phyloP scores from a whole-genome alignment of 2,888 invertebrate genomes.

The Sialis fuliginosa region DNA sequence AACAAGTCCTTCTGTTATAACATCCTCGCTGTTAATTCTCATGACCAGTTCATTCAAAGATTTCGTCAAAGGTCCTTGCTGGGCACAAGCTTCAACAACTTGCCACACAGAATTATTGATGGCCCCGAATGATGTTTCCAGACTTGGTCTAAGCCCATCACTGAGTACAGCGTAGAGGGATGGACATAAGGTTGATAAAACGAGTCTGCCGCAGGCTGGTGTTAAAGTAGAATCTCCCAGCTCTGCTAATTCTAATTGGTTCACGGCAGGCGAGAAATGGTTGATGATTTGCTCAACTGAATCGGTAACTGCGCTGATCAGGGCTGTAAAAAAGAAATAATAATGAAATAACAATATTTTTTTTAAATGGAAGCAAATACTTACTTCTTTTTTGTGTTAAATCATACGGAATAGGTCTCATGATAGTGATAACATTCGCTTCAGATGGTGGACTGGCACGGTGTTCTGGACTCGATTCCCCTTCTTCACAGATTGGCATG shows the following conservation, averaged over 20 bases:
- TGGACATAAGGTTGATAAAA: slow-evolving; percentile 61
- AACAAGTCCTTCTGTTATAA: slow-evolving; percentile 64
- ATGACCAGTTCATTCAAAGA: slow-evolving; percentile 68
- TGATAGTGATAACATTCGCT: slow-evolving; percentile 17
- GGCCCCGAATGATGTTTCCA: slow-evolving; percentile 72
- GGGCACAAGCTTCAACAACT: slow-evolving; percentile 73
- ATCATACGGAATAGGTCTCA: slow-evolving; percentile 28
- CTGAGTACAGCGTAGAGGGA: slow-evolving; percentile 68
- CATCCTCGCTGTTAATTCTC: slow-evolving; percentile 66
- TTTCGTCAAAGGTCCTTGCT: slow-evolving; percentile 71
- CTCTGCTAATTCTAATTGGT: slow-evolving; percentile 38
- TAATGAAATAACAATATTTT: too few relatives aligned
- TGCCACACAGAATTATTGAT: slow-evolving; percentile 80
- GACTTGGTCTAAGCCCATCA: slow-evolving; percentile 64
- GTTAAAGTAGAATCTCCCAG: slow-evolving; percentile 40
- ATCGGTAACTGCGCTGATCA: slow-evolving; percentile 54
- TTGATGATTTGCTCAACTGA: slow-evolving; percentile 58
- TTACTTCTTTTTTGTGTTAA: slow-evolving; percentile 43
- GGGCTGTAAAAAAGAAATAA: slow-evolving; percentile 28
- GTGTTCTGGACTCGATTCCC: slow-evolving; percentile 40
- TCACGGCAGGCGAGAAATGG: slow-evolving; percentile 48
- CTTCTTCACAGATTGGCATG: slow-evolving; percentile 46
- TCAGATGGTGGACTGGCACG: slow-evolving; percentile 29
- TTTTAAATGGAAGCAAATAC: neutral
- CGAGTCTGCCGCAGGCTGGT: slow-evolving; percentile 52